A percentile compares a stretch with the other conserved stretches of the same genome.
These are phyloP conservation scores for Hestina assimilis DNA, from an alignment of 1,140 invertebrate species.

Conservation along the genomic window DNA sequence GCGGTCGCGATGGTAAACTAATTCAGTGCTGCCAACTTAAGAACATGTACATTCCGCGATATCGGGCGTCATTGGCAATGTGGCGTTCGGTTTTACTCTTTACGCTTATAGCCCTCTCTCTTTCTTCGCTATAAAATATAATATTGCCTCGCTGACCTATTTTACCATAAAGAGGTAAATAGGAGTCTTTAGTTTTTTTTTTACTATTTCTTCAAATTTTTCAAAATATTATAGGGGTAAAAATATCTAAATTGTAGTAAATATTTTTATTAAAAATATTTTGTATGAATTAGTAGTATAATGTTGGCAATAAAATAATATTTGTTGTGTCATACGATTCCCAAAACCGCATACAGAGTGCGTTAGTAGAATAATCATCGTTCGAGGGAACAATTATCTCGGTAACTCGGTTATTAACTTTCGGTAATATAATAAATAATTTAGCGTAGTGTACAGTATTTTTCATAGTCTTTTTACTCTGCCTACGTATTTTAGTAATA, in stretches of 20 bases:
- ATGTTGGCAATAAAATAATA: neutral
- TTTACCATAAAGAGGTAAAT: constrained; percentile 21
- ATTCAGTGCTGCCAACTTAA: constrained; percentile 68
- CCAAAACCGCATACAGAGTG: constrained; percentile 11
- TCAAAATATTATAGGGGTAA: neutral
- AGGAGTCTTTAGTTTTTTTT: neutral
- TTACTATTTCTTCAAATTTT: neutral
- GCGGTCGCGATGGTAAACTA: constrained; percentile 78
- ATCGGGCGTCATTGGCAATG: constrained; percentile 75
- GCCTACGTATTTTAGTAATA: no score
- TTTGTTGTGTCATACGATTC: constrained; percentile 16
- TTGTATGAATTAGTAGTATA: neutral
- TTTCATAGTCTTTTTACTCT: no score
- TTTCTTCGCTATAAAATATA: constrained; percentile 42
- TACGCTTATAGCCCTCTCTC: constrained; percentile 47
- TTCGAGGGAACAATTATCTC: constrained; percentile 4
- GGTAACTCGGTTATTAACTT: no score
- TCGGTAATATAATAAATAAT: no score
- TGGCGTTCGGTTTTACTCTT: constrained; percentile 59
- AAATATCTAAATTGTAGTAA: neutral
- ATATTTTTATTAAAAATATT: neutral
- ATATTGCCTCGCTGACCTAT: constrained; percentile 44
- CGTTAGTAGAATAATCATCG: constrained; percentile 4
- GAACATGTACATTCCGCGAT: constrained; percentile 61
- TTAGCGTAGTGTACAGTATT: no score